phyloP scores from a whole-genome alignment of 2,797 vertebrate genomes.

The Urosaurus nigricauda region DNA sequence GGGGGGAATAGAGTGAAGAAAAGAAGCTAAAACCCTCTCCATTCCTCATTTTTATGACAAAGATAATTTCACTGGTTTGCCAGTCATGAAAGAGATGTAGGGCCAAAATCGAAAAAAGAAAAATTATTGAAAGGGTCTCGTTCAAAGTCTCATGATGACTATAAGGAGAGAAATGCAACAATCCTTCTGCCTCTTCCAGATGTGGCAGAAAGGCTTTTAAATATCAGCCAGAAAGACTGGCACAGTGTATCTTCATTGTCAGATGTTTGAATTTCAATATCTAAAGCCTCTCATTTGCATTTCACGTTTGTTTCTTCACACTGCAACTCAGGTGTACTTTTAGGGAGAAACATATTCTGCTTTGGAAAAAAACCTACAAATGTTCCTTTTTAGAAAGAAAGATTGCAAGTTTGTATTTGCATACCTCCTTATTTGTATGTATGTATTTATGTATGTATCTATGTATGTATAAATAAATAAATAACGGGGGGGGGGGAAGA shows the following conservation, averaged over 20 bases:
- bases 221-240: conserved; percentile 21
- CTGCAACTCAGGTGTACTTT: conserved; percentile 52
- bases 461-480: neutral
- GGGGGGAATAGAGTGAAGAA: neutral
- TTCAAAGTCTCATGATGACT: conserved; percentile 16
- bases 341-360: conserved; percentile 32
- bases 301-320: conserved; percentile 46
- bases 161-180: conserved; percentile 38
- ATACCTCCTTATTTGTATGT: neutral
- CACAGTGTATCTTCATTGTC: conserved; percentile 18
- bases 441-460: no score
- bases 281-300: conserved; percentile 36
- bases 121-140: conserved; percentile 36
- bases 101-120: neutral
- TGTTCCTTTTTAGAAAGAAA: conserved; percentile 24
- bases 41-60: conserved; percentile 57
- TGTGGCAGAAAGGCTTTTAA: conserved; percentile 46
- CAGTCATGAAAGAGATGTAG: conserved; percentile 11
- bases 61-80: conserved; percentile 34
- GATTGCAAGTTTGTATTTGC: neutral
- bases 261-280: conserved; percentile 47
- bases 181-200: conserved; percentile 26
- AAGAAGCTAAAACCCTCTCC: neutral
- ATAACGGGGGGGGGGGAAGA: conserved; percentile 16
- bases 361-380: conserved; percentile 33